phyloP scores from a whole-genome alignment of 1,140 invertebrate genomes.

The Schlechtendalia chinensis region DNA sequence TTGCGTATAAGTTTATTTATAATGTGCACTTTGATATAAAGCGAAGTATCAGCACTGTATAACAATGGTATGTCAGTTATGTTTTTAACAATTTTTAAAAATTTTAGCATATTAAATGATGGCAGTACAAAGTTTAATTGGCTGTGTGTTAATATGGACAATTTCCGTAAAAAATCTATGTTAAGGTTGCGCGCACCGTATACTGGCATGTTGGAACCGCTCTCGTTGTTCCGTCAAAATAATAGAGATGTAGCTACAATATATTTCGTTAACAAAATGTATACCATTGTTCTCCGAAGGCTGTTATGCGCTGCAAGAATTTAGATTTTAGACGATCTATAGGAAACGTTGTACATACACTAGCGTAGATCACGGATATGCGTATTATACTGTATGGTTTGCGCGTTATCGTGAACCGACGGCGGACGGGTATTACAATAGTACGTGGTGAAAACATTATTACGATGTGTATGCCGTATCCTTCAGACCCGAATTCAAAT shows the following conservation, averaged over 20 bases:
- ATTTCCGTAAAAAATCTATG: background rate
- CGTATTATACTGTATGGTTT: background rate
- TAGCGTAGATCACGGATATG: background rate
- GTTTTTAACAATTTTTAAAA: too few relatives aligned
- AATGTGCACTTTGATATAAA: too few relatives aligned
- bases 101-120: too few relatives aligned
- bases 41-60: too few relatives aligned
- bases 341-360: background rate
- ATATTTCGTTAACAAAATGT: background rate
- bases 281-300: slow-evolving; percentile 10
- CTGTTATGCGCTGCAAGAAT: background rate
- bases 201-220: background rate
- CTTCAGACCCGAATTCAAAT: background rate
- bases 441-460: background rate
- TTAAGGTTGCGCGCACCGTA: too few relatives aligned
- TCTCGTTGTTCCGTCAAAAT: background rate
- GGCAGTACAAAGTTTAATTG: too few relatives aligned
- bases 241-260: background rate
- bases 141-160: background rate
- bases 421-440: background rate
- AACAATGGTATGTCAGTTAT: too few relatives aligned
- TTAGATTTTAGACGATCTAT: background rate
- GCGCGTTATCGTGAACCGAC: background rate
- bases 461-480: background rate
- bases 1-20: too few relatives aligned